Evolutionary conservation across 1,140 invertebrate genomes (phyloP), one percentile per base, ranked within the genome.

Genomic region (Drosophila pectinifera): DNA sequence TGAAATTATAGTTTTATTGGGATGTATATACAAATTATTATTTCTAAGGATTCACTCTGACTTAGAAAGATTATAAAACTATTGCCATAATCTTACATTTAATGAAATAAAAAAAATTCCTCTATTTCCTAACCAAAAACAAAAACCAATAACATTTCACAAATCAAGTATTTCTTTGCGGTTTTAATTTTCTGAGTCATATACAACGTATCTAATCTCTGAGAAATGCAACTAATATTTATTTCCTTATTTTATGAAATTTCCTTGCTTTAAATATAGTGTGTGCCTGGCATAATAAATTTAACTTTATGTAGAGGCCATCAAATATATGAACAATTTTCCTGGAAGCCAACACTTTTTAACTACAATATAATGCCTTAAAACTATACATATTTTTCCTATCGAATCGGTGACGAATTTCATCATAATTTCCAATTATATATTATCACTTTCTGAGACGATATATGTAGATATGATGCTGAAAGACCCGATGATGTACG

Each of bases 381-480:
- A 51, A 28, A 54, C 26, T 39, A 65, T 43, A 42, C 42, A 65
- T 57, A 48, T 26, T 26, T 34, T 43, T 46, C 7, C 16, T 28
- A 22, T 16, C 16, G 28, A 48, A 16, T 56, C 49, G 8, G 22
- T 59, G 62, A 39, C 24, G 53, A 81, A 80, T 80, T 80, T 80
- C 78, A 72, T 58, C 58, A 80, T 74, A 62, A 75, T 80, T 75
- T 69, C 39, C 54, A 58, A 80, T 42, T 41, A 22, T 41, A 55
- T 36, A 36, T 42, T 49, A 18, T 18, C 16, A 31, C 26, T 24
- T 22, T 24, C 28, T 10, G 28, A 10, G 8, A 31, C 2, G 36
- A 63, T 63, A 10, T 31, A 31, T 31, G 28, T 8, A n/a, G n/a
- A n/a, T n/a, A 28, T 14, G 31, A 38, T 38, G 24, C 31, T 22